These are phyloP conservation scores for Nematostella vectensis DNA, from an alignment of 92 coral and sea anemone genomes.

Conservation along the genomic window DNA sequence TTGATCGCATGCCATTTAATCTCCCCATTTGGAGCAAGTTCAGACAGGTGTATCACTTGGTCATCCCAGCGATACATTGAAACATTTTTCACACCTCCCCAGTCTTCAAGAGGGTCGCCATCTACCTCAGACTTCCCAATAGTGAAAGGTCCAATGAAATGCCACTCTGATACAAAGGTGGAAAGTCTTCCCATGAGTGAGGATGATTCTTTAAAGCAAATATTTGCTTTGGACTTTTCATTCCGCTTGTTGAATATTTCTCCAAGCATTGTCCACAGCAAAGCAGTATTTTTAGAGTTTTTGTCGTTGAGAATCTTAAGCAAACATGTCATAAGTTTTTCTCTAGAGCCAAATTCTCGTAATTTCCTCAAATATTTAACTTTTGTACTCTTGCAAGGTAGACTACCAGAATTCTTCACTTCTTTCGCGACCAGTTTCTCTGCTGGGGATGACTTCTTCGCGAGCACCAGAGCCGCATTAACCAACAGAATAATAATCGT, in stretches of 20 bases:
- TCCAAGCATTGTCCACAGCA: conserved; percentile 72
- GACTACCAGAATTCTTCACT: conserved; percentile 22
- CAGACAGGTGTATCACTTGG: conserved; percentile 58
- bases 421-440: conserved; percentile 59
- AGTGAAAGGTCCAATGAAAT: conserved; percentile 87
- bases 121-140: conserved; percentile 89
- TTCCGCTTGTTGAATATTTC: conserved; percentile 40
- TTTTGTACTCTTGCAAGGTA: conserved; percentile 45
- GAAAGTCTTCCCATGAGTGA: conserved; percentile 56
- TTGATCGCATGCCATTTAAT: conserved; percentile 49
- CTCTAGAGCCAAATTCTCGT: conserved; percentile 50
- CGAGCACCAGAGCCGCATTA: conserved; percentile 16
- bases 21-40: conserved; percentile 62
- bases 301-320: conserved; percentile 43
- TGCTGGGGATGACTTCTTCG: conserved; percentile 31
- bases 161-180: conserved; percentile 66
- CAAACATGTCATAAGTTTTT: conserved; percentile 56
- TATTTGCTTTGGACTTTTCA: conserved; percentile 54
- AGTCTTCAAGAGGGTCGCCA: conserved; percentile 92
- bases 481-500: conserved; percentile 16
- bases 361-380: conserved; percentile 46
- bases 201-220: conserved; percentile 76
- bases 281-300: conserved; percentile 36
- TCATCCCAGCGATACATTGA: conserved; percentile 59
- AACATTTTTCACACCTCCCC: conserved; percentile 73